A percentile compares a stretch with the other conserved stretches of the same genome.
These are phyloP conservation scores for Protodeltote pygarga DNA, from an alignment of 2,888 invertebrate genomes.

Conservation along the genomic window DNA sequence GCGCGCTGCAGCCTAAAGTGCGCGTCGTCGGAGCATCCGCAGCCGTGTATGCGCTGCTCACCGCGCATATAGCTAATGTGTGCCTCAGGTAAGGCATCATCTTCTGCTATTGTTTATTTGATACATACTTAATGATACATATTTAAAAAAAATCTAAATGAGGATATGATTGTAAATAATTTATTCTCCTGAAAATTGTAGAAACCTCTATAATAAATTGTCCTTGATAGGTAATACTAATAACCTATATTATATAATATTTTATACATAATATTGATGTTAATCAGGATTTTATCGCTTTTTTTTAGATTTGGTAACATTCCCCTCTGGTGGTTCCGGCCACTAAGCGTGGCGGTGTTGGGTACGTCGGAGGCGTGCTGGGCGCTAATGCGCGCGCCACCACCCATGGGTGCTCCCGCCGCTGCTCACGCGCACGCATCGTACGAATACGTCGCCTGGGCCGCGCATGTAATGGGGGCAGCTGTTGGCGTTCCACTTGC, in stretches of 20 bases:
- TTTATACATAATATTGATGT: no score
- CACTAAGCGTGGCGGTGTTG: slow-evolving; percentile 88
- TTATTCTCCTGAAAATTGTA: no score
- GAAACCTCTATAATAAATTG: no score
- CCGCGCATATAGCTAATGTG: slow-evolving; percentile 95
- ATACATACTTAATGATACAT: not conserved
- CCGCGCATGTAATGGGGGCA: slow-evolving; percentile 91
- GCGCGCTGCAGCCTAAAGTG: slow-evolving; percentile 91
- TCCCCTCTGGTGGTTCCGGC: slow-evolving; percentile 85
- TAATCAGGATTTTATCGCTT: no score
- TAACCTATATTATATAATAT: no score
- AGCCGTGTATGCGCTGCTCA: slow-evolving; percentile 95
- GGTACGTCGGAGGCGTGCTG: slow-evolving; percentile 88
- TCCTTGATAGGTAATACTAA: no score
- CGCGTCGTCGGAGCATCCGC: slow-evolving; percentile 96
- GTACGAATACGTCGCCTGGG: slow-evolving; percentile 87
- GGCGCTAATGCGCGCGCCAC: slow-evolving; percentile 61
- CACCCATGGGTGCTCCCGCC: slow-evolving; percentile 25
- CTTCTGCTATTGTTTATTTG: not conserved
- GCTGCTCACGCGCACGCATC: slow-evolving; percentile 41
- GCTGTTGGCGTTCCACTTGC: slow-evolving; percentile 89
- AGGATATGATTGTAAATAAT: no score
- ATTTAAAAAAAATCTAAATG: not conserved
- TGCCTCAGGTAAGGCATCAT: slow-evolving; percentile 87
- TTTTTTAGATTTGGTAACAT: slow-evolving; percentile 72